These are phyloP conservation scores for Drosophila littoralis DNA, from an alignment of 1,140 invertebrate species.

Conservation along the genomic window DNA sequence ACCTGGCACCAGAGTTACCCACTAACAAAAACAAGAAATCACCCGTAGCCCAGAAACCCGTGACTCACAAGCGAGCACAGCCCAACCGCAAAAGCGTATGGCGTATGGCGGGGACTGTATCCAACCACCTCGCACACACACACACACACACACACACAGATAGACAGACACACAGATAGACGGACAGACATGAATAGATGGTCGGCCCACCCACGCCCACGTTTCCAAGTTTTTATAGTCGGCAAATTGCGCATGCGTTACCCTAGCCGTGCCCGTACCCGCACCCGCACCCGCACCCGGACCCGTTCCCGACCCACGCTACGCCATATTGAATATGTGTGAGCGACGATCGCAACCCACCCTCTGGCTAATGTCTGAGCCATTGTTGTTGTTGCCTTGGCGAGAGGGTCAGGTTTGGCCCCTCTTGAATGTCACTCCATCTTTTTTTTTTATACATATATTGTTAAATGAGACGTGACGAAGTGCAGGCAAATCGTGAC, in stretches of 20 bases:
- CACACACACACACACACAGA: constrained; percentile 23
- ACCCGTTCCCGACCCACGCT: constrained; percentile 17
- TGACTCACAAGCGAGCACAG: constrained; percentile 53
- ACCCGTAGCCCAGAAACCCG: constrained; percentile 43
- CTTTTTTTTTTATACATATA: not conserved
- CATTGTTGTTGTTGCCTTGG: not conserved
- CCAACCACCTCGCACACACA: constrained; percentile 24
- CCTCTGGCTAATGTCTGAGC: constrained; percentile 8
- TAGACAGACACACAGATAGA: not conserved
- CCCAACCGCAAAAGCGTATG: constrained; percentile 55
- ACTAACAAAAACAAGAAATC: constrained; percentile 25
- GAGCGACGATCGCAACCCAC: constrained; percentile 38
- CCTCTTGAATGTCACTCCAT: constrained; percentile 7
- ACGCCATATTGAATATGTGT: constrained; percentile 41
- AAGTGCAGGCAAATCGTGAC: constrained; percentile 65
- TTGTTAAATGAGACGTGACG: constrained; percentile 78
- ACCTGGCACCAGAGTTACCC: constrained; percentile 15
- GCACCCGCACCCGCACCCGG: not conserved
- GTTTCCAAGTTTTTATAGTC: constrained; percentile 29
- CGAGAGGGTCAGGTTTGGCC: constrained; percentile 26
- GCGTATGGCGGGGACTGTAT: constrained; percentile 40
- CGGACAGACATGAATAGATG: constrained; percentile 12
- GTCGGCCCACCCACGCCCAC: constrained; percentile 65
- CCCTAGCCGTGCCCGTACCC: constrained; percentile 16
- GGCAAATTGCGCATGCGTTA: constrained; percentile 75